These are phyloP conservation scores for Chaetophractus vellerosus DNA, from an alignment of 2,797 vertebrate species.

Conservation along the genomic window DNA sequence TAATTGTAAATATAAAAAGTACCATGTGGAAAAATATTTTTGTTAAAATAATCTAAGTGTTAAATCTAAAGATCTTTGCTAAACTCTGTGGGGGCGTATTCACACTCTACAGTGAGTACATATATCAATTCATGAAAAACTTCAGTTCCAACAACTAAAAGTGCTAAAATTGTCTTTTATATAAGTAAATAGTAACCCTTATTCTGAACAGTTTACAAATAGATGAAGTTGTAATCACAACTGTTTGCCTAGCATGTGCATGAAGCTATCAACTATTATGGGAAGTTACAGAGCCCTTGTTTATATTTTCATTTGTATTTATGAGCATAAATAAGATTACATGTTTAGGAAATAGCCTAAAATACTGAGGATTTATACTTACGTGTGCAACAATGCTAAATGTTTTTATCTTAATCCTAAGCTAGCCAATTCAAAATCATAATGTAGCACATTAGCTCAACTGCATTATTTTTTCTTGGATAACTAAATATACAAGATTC, in stretches of 20 bases:
- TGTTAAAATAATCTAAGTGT: background rate
- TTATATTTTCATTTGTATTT: constrained; percentile 67
- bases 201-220: background rate
- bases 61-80: constrained; percentile 63
- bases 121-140: background rate
- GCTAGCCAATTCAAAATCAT: constrained; percentile 1
- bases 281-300: constrained; percentile 9
- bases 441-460: constrained; percentile 18
- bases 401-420: constrained; percentile 55
- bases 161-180: background rate
- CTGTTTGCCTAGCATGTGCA: background rate
- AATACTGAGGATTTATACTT: background rate
- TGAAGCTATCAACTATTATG: background rate
- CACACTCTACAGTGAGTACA: background rate
- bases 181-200: constrained; percentile 35
- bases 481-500: constrained; percentile 8
- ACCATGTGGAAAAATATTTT: constrained; percentile 29
- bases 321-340: background rate
- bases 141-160: constrained; percentile 11
- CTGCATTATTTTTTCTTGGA: constrained; percentile 23
- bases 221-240: background rate
- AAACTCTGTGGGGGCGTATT: background rate
- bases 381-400: background rate
- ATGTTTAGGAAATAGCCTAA: constrained; percentile 46
- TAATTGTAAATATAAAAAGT: constrained; percentile 52